These are phyloP conservation scores for Ridgeia piscesae DNA, from an alignment of 1,140 invertebrate species.

Conservation along the genomic window DNA sequence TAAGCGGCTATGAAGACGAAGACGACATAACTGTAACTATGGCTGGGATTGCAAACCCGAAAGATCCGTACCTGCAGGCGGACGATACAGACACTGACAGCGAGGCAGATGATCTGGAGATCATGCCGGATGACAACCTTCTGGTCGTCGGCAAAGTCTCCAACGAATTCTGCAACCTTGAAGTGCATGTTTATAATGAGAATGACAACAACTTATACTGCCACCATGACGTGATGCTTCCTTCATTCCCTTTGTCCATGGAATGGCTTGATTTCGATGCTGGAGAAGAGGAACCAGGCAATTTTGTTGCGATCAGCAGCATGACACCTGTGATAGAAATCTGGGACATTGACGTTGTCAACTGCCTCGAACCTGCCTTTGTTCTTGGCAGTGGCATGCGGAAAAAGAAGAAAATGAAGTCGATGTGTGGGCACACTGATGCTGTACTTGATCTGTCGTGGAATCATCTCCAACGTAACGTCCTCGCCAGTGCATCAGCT, in stretches of 20 bases:
- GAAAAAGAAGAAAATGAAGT: constrained; percentile 61
- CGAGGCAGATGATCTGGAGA: constrained; percentile 78
- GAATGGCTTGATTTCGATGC: constrained; percentile 90
- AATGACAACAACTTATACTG: constrained; percentile 84
- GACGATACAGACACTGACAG: constrained; percentile 71
- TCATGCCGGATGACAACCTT: constrained; percentile 89
- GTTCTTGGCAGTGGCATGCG: constrained; percentile 71
- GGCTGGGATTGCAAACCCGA: constrained; percentile 40
- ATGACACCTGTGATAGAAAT: constrained; percentile 90
- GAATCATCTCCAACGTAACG: constrained; percentile 78
- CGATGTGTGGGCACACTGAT: constrained; percentile 74
- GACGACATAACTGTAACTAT: constrained; percentile 23
- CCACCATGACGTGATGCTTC: constrained; percentile 87
- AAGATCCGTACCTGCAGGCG: constrained; percentile 65
- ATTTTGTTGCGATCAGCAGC: constrained; percentile 85
- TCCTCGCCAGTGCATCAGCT: constrained; percentile 88
- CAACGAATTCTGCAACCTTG: constrained; percentile 79
- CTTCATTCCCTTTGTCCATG: constrained; percentile 84
- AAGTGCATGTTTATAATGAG: constrained; percentile 92
- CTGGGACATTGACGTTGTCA: constrained; percentile 93
- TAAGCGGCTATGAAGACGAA: constrained; percentile 57
- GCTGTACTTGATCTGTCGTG: constrained; percentile 89
- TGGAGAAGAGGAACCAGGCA: constrained; percentile 68
- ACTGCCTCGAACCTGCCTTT: constrained; percentile 82
- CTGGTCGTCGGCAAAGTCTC: constrained; percentile 83